Evolutionary conservation across 2,797 vertebrate species (phyloP).

Genomic region (Neosalanx taihuensis): DNA sequence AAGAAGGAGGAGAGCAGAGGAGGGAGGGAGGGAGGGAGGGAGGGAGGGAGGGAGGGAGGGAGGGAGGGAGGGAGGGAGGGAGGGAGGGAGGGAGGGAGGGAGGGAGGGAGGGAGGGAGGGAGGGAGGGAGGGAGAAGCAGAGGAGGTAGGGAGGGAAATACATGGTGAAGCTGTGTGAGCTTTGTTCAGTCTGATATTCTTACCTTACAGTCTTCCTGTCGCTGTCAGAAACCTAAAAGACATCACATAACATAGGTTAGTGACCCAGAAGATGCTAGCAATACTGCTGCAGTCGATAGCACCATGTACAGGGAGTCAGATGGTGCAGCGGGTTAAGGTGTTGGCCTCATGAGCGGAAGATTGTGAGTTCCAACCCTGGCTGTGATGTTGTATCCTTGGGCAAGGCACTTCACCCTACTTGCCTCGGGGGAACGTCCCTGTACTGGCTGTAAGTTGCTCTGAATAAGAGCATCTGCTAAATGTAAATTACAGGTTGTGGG

Average conservation of each 20-base stretch:
- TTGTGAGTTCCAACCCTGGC: no score
- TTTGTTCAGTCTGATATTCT: background rate
- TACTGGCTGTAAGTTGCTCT: no score
- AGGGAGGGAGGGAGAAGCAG: no score
- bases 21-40: constrained; percentile 8
- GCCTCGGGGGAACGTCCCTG: no score
- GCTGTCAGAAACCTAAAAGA: constrained; percentile 85
- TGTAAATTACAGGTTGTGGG: constrained; percentile 4
- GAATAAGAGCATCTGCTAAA: no score
- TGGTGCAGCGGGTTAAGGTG: no score
- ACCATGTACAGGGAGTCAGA: constrained; percentile 3
- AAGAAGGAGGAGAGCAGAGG: background rate
- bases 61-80: no score
- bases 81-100: no score
- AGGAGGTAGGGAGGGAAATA: background rate
- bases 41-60: background rate
- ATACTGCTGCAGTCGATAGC: constrained; percentile 33
- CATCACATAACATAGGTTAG: constrained; percentile 71
- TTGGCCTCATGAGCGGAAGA: constrained; percentile 8
- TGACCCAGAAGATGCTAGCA: constrained; percentile 42
- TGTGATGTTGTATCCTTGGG: no score
- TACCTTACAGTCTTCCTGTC: constrained; percentile 74
- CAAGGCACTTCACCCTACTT: no score
- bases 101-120: no score
- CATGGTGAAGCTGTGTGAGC: background rate